Percentiles rank a stretch among this genome's conserved stretches.
Evolutionary conservation across 2,888 invertebrate genomes (phyloP).

Genomic region (Xanthostigma xanthostigma): DNA sequence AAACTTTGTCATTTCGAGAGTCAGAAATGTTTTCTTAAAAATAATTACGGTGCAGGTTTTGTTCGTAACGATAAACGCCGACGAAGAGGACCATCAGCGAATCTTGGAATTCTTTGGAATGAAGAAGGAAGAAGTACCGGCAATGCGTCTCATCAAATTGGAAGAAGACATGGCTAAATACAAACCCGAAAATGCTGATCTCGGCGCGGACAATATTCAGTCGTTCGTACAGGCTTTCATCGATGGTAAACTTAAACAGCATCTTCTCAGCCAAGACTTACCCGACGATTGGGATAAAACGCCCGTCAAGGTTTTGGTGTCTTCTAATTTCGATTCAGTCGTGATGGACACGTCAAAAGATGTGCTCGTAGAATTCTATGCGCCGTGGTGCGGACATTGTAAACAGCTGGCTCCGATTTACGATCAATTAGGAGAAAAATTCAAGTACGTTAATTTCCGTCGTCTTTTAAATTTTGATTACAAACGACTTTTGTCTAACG

Average conservation of each 20-base stretch:
- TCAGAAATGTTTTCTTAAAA: neutral
- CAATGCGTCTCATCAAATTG: constrained; percentile 81
- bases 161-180: constrained; percentile 97
- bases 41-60: constrained; percentile 42
- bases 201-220: constrained; percentile 51
- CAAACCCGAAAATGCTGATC: constrained; percentile 70
- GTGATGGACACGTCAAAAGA: constrained; percentile 75
- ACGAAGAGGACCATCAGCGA: constrained; percentile 88
- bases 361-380: constrained; percentile 98
- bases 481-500: too few species aligned
- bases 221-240: constrained; percentile 80
- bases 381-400: constrained; percentile 99
- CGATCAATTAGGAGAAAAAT: constrained; percentile 90
- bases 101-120: constrained; percentile 99
- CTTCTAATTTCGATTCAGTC: constrained; percentile 90
- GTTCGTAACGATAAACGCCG: constrained; percentile 90
- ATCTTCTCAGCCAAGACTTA: constrained; percentile 82
- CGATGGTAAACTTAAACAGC: constrained; percentile 87
- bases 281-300: constrained; percentile 95
- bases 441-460: constrained; percentile 44
- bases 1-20: neutral
- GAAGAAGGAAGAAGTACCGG: constrained; percentile 83
- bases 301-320: constrained; percentile 85
- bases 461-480: too few species aligned
- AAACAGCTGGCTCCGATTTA: constrained; percentile 95